Percentiles rank a stretch among this genome's conserved stretches.
Conservation (phyloP, 1,140 invertebrate genomes). For the Zeugodacus cucurbitae region DNA sequence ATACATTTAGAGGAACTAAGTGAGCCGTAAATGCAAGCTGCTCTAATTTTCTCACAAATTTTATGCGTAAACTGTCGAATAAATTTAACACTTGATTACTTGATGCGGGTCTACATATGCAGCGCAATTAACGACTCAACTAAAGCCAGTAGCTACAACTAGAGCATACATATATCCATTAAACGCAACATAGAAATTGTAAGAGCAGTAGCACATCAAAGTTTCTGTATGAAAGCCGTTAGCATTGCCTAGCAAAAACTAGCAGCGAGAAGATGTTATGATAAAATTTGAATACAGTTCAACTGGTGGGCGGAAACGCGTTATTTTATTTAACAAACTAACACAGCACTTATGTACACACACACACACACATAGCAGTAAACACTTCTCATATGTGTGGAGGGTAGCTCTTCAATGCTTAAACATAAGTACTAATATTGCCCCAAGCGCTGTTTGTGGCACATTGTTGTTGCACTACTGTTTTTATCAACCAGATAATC, state of each 20-base stretch:
- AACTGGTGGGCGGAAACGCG: slow-evolving; percentile 34
- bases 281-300: not conserved
- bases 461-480: not conserved
- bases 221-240: not conserved
- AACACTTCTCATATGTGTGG: too few relatives aligned
- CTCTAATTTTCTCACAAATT: slow-evolving; percentile 24
- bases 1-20: too few relatives aligned
- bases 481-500: not conserved
- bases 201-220: not conserved
- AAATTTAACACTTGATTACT: slow-evolving; percentile 1
- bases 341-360: not conserved
- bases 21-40: not conserved
- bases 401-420: not conserved
- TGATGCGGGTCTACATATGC: not conserved
- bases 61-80: not conserved
- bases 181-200: not conserved
- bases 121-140: slow-evolving; percentile 3
- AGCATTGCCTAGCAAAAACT: not conserved
- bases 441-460: not conserved
- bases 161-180: not conserved
- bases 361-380: not conserved
- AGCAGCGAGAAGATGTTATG: not conserved
- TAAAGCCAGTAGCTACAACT: not conserved
- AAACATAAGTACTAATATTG: not conserved
- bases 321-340: slow-evolving; percentile 21